Evolutionary conservation across 2,888 invertebrate genomes (phyloP), one percentile per base, ranked within the genome.

Genomic region (Watsonalla binaria): DNA sequence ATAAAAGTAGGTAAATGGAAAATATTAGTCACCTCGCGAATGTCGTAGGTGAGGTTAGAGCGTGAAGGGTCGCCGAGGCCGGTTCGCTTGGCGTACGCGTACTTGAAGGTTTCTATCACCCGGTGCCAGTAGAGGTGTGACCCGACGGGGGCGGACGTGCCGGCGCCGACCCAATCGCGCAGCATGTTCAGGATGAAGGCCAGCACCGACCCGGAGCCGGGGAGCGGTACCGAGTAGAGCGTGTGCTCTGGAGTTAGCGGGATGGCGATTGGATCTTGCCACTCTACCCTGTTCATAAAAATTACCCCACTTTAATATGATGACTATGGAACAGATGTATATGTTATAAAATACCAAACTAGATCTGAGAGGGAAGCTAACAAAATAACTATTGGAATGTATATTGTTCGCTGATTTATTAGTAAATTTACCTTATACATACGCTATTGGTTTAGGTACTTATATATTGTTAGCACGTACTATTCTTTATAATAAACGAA

Each of bases 91-190:
- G 96, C 98, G 81, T 96, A 98, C 14, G 95, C 98, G 88, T 95
- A 98, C 82, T 99, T 99, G 84, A 97, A 96, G 5, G 96, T 93
- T 80, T 99, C 99, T 7, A 96, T 90, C 61, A 97, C 91, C 60
- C 96, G 93, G 69, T 99, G 99, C 92, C 95, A 95, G 77, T 90
- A 90, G 13, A 88, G 83, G 57, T 63, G 59, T 63, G 82, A 76
- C 59, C 75, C 79, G 5, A 65, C 58, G n/a, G 89, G 70, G 39
- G 81, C 89, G 52, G 62, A 62, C 7, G 78, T 64, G 6, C 76
- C 81, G 39, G 82, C 80, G 54, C 93, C 91, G 6, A 86, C 82
- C 84, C 92, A 93, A 9, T 88, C 92, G 52, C 92, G 92, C 67
- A 98, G 86, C 64, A 98, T 92, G 76, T 97, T 96, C 61, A 98